Base-by-base conservation (phyloP, 2,113 vertebrate species). In the Toxostoma redivivum region DNA sequence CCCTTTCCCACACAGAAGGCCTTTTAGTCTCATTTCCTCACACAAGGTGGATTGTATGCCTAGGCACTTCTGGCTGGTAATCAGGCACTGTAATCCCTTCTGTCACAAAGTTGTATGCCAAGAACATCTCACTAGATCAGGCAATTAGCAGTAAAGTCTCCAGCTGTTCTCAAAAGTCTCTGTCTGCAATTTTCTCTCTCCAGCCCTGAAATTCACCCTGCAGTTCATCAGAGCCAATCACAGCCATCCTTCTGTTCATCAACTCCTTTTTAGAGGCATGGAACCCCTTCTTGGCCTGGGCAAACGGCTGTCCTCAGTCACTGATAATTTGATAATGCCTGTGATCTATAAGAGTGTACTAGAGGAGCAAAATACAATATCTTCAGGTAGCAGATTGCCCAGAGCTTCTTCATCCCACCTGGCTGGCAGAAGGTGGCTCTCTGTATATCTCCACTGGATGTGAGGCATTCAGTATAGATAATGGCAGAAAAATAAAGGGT, bases 1-100 rank as follows among this genome's bases (percentile, higher is more conserved):
- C 8, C 31, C 38, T 65, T n/a, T 65, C 73, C 44, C 20, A 70
- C 37, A 28, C 40, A 62, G 24, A 54, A 9, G 20, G 15, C 21
- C 51, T 74, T 38, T 4, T 4, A 11, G 8, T 84, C 50, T 81
- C 35, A 33, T 51, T 35, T 76, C 31, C 57, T 76, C 81, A 45
- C 37, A 88, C 72, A 84, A 78, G 24, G 20, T 84, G n/a, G 37
- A 70, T 86, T 88, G 67, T 62, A 38, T 64, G 35, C 62, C 86
- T 19, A 47, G 44, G 38, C 51, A 28, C 79, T 84, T 71, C 78
- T 87, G 31, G 50, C 42, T 3, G 2, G 53, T n/a, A 51, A 48
- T 37, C 50, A 90, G 79, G 50, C n/a, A 37, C 16, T 80, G 31
- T n/a, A 51, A 58, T 70, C 62, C 66, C 40, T 64, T 87, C 74